A percentile compares a stretch with the other conserved stretches of the same genome.
Conservation (phyloP, 64 coral and sea anemone species). For the Platygyra sinensis region DNA sequence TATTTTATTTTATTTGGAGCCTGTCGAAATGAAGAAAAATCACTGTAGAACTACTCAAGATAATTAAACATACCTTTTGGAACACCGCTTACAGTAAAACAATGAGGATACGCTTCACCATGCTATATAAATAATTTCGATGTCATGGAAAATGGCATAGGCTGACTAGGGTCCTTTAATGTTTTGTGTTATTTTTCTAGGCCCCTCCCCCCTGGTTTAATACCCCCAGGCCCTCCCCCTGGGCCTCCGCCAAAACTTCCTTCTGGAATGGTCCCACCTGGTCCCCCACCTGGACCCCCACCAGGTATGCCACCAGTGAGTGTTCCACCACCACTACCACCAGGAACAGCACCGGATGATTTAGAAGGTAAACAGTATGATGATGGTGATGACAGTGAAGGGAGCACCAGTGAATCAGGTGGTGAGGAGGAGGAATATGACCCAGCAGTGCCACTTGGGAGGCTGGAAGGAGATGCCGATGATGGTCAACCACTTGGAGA, state of each 20-base stretch:
- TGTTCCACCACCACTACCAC: conserved; percentile 58
- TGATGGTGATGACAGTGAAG: conserved; percentile 62
- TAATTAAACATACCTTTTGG: too few species aligned
- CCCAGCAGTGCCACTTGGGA: conserved; percentile 47
- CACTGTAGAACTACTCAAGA: too few species aligned
- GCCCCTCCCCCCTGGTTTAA: conserved; percentile 72
- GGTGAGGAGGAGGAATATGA: conserved; percentile 84
- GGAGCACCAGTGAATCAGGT: conserved; percentile 84
- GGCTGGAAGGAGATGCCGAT: conserved; percentile 38
- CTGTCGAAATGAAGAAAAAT: too few species aligned
- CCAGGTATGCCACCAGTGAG: conserved; percentile 63
- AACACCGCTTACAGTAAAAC: too few species aligned
- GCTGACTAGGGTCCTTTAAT: too few species aligned
- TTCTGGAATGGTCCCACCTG: conserved; percentile 32
- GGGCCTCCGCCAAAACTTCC: conserved; percentile 64
- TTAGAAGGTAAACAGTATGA: conserved; percentile 36
- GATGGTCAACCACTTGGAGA: conserved; percentile 38
- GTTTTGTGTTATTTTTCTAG: not conserved
- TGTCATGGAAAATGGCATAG: too few species aligned
- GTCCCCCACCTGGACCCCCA: conserved; percentile 51
- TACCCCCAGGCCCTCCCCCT: conserved; percentile 83
- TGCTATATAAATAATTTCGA: too few species aligned
- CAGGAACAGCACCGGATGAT: conserved; percentile 57
- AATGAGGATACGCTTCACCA: too few species aligned
- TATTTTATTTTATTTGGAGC: too few species aligned